Conservation (phyloP, 2,888 invertebrate species). For the Boloria euphrosyne region DNA sequence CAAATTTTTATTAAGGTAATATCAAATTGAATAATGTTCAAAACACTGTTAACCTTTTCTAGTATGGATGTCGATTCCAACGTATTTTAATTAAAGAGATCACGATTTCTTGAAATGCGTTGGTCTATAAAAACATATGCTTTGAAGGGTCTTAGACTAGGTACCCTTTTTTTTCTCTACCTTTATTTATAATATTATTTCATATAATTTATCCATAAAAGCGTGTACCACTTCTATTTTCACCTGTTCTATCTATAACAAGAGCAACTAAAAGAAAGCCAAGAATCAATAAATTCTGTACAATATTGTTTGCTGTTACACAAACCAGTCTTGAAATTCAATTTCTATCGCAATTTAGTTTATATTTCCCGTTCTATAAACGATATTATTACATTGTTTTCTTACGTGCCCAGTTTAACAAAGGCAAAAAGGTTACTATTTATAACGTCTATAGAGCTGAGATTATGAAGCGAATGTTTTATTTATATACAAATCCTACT, state of each 20-base stretch:
- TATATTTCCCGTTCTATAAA: slow-evolving; percentile 36
- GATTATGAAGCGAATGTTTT: slow-evolving; percentile 21
- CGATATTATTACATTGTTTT: slow-evolving; percentile 35
- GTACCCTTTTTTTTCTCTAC: no score
- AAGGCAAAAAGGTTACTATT: slow-evolving; percentile 26
- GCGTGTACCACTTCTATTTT: background rate
- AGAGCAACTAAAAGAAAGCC: slow-evolving; percentile 31
- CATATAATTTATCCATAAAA: background rate
- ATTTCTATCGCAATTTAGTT: slow-evolving; percentile 46
- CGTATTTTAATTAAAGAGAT: no score
- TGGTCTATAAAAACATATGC: no score
- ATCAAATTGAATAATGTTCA: no score
- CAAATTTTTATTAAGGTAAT: no score
- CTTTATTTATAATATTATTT: no score
- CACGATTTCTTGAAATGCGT: no score
- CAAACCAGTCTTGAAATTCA: slow-evolving; percentile 47
- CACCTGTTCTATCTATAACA: background rate
- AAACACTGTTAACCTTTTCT: no score
- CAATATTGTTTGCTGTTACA: slow-evolving; percentile 48
- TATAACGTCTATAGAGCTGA: slow-evolving; percentile 14
- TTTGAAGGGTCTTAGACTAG: no score
- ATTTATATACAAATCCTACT: slow-evolving; percentile 4
- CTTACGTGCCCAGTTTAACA: slow-evolving; percentile 35
- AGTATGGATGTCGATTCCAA: no score
- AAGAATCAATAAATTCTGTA: slow-evolving; percentile 49